Evolutionary conservation across 2,797 vertebrate species (phyloP).

Genomic region (Spinibarbus caldwelli): DNA sequence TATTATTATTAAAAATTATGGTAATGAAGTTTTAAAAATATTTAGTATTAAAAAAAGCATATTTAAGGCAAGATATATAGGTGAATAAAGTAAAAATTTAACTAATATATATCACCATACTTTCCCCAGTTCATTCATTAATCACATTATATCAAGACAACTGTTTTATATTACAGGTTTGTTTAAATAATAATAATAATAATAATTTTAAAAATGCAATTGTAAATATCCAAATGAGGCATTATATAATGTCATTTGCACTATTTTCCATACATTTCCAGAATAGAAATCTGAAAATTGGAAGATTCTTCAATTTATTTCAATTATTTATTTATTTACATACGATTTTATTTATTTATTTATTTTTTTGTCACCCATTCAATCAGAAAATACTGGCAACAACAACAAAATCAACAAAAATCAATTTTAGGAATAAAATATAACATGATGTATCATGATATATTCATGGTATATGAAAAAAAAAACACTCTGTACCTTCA

Average conservation of each 20-base stretch:
- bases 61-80: not conserved
- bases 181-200: too few species aligned
- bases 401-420: not conserved
- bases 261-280: not conserved
- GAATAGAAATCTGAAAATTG: not conserved
- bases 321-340: not conserved
- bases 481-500: not conserved
- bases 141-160: not conserved
- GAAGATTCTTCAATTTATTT: not conserved
- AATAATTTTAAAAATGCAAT: not conserved
- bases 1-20: not conserved
- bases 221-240: not conserved
- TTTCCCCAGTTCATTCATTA: not conserved
- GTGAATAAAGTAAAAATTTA: too few species aligned
- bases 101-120: not conserved
- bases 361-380: too few species aligned
- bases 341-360: too few species aligned
- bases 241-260: not conserved
- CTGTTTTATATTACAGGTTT: not conserved
- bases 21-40: not conserved
- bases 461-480: not conserved
- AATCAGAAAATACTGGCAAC: too few species aligned
- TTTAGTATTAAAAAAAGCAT: not conserved
- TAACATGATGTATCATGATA: too few species aligned
- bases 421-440: not conserved